Conservation (phyloP, 2,113 vertebrate genomes). For the Etheostoma spectabile region DNA sequence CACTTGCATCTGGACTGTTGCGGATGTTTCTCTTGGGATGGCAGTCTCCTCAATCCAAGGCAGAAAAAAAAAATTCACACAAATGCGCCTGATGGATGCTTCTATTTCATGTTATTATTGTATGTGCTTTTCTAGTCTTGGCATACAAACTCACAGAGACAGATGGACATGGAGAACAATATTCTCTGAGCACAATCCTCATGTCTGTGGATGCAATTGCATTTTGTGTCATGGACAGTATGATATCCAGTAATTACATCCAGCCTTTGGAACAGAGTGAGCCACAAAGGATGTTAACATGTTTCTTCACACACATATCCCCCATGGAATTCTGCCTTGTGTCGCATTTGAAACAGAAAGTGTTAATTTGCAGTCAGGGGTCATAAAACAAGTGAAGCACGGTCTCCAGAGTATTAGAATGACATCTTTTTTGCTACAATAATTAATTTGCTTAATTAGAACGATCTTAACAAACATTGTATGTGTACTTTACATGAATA, state of each 20-base stretch:
- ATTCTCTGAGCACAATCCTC: not conserved
- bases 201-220: constrained; percentile 5
- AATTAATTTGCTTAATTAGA: constrained; percentile 21
- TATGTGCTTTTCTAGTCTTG: constrained; percentile 3
- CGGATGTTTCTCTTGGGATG: not conserved
- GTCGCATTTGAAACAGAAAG: constrained; percentile 13
- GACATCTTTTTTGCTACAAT: not conserved
- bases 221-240: not conserved
- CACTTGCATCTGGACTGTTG: not conserved
- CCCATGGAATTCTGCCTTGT: not conserved
- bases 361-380: constrained; percentile 5
- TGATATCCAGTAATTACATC: constrained; percentile 32
- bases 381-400: constrained; percentile 3
- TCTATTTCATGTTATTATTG: not conserved
- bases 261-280: constrained; percentile 19
- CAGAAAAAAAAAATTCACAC: constrained; percentile 7
- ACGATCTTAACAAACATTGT: constrained; percentile 3
- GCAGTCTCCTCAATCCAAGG: not conserved
- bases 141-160: not conserved
- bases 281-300: constrained; percentile 11
- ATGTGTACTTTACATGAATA: not conserved
- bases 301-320: not conserved
- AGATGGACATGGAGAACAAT: constrained; percentile 8
- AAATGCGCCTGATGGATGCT: not conserved
- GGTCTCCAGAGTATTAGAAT: constrained; percentile 8